phyloP scores from a whole-genome alignment of 2,888 invertebrate species.

The Xylota segnis region DNA sequence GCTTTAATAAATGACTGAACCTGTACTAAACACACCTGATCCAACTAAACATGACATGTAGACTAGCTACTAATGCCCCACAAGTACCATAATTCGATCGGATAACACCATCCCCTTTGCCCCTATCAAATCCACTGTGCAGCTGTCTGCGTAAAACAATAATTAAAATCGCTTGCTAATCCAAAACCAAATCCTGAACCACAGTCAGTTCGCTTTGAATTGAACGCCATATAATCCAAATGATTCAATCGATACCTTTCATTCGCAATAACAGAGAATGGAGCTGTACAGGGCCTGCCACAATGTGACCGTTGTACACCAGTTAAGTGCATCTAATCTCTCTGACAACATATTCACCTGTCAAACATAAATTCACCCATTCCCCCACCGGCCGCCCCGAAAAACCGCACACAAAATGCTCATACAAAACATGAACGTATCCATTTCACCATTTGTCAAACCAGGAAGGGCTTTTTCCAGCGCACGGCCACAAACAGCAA shows the following conservation, averaged over 20 bases:
- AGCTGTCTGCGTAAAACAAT: not conserved
- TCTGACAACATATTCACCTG: slow-evolving; percentile 70
- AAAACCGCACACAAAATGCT: slow-evolving; percentile 34
- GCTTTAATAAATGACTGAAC: too few relatives aligned
- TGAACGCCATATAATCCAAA: slow-evolving; percentile 28
- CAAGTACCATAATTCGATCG: not conserved
- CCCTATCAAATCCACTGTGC: not conserved
- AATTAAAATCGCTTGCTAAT: slow-evolving; percentile 5
- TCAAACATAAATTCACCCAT: slow-evolving; percentile 71
- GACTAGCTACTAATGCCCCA: not conserved
- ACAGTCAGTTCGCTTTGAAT: slow-evolving; percentile 5
- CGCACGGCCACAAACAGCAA: slow-evolving; percentile 15
- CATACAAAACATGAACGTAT: slow-evolving; percentile 64
- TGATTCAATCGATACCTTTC: slow-evolving; percentile 6
- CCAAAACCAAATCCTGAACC: slow-evolving; percentile 2
- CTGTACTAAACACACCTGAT: not conserved
- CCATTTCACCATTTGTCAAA: slow-evolving; percentile 59
- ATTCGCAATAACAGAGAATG: not conserved
- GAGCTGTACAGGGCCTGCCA: not conserved
- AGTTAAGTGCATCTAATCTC: slow-evolving; percentile 56
- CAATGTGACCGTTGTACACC: slow-evolving; percentile 24
- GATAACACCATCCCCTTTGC: not conserved
- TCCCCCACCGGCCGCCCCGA: not conserved
- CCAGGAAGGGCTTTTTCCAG: slow-evolving; percentile 38
- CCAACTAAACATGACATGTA: not conserved